Evolutionary conservation across 2,888 invertebrate genomes (phyloP), one percentile per base, ranked within the genome.

Genomic region (Hyles lineata): DNA sequence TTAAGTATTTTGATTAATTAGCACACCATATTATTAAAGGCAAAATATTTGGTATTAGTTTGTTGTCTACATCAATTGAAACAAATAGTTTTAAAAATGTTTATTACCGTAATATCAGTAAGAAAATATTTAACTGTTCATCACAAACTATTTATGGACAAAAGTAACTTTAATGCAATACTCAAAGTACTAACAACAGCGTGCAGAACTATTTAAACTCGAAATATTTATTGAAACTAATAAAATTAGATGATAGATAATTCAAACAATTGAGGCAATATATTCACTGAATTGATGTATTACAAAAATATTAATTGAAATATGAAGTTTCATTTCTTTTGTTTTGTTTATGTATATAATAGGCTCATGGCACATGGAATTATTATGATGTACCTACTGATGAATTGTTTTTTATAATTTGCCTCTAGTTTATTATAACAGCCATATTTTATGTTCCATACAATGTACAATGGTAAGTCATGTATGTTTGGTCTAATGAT

Each of bases 371-470:
- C 32, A 32, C 70, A 70, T 70, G 70, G 52, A 70, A 55, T 58
- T 61, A 71, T n/a, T 50, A 59, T 25, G 52, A 29, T 58, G 32
- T 67, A 72, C 9, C 23, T 50, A 72, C 58, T 43, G 11, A 78
- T 74, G 59, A 72, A 70, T 71, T 76, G 74, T n/a, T 72, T 43
- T 55, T 52, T 70, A 60, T 73, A 75, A 77, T 80, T 81, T 80
- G 82, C 83, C 81, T 82, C 81, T 79, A 82, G 87, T 89, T 90
- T 77, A 82, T 81, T 81, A 15, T 25, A 50, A 80, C 88, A 89
- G 92, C 92, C 93, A 92, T 92, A 93, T 90, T 88, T 87, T 87
- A 85, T 87, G 89, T 90, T 91, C 86, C 86, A 81, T 86, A 85
- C 83, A 85, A 83, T 87, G 87, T 92, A 90, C 88, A 91, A 86